Percentiles rank a stretch among this genome's conserved stretches.
phyloP scores from a whole-genome alignment of 2,113 vertebrate species.

The Balaeniceps rex region DNA sequence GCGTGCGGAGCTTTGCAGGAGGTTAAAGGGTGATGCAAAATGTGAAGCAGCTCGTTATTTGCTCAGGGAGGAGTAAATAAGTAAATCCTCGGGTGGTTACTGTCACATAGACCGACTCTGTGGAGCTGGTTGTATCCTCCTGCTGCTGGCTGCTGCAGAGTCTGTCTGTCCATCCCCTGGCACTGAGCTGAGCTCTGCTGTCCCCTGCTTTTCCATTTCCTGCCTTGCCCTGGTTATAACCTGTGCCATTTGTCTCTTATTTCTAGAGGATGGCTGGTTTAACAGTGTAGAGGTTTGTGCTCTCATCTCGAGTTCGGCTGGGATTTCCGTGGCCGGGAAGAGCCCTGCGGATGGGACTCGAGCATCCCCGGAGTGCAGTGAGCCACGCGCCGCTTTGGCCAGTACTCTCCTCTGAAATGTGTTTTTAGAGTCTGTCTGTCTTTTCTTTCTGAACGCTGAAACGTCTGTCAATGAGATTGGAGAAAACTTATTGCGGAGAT shows the following conservation, averaged over 20 bases:
- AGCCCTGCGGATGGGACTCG: background rate
- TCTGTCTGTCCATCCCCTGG: background rate
- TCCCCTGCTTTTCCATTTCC: background rate
- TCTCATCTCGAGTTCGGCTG: background rate
- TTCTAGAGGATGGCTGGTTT: slow-evolving; percentile 33
- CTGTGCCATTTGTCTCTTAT: background rate
- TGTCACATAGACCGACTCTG: accelerated
- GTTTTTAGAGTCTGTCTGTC: background rate
- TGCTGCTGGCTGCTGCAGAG: background rate
- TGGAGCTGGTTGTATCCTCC: background rate
- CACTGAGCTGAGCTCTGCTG: background rate
- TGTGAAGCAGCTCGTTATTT: accelerated
- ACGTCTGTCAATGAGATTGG: background rate
- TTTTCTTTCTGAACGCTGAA: background rate
- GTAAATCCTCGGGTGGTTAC: background rate
- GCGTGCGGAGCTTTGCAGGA: background rate
- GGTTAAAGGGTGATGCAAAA: accelerated
- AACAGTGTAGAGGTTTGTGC: background rate
- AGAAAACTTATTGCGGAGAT: background rate
- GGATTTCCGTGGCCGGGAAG: background rate
- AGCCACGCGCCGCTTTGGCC: background rate
- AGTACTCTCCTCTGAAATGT: background rate
- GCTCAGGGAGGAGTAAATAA: background rate
- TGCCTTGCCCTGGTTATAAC: background rate
- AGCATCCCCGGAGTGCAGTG: background rate